phyloP scores from a whole-genome alignment of 2,113 vertebrate genomes.

The Lethenteron reissneri region DNA sequence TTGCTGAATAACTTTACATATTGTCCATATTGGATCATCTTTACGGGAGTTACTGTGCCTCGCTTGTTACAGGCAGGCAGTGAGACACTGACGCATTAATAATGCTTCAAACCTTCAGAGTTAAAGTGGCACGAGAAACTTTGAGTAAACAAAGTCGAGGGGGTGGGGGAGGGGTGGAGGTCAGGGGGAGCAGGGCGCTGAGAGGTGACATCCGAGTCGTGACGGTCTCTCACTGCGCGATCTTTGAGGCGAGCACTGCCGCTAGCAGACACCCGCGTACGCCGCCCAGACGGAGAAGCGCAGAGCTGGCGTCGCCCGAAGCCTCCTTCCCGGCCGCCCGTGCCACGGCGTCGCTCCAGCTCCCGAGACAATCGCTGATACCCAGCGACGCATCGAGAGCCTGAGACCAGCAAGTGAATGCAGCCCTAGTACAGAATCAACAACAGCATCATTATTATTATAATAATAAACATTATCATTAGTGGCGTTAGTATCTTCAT shows the following conservation, averaged over 20 bases:
- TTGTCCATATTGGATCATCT: no score
- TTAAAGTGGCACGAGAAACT: no score
- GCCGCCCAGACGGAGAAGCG: constrained; percentile 41
- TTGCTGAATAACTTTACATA: no score
- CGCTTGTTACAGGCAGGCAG: no score
- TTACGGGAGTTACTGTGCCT: no score
- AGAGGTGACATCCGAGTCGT: no score
- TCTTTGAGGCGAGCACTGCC: constrained; percentile 55
- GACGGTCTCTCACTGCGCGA: constrained; percentile 45
- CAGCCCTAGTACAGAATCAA: constrained; percentile 26
- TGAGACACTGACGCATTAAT: background rate
- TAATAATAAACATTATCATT: no score
- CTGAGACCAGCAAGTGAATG: constrained; percentile 55
- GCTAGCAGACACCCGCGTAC: constrained; percentile 73
- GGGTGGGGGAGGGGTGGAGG: no score
- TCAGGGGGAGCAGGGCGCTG: no score
- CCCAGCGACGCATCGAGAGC: constrained; percentile 51
- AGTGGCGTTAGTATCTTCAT: no score
- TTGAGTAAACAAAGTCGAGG: no score
- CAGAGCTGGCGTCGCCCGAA: constrained; percentile 26
- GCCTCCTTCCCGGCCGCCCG: constrained; percentile 2
- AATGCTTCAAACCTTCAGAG: background rate
- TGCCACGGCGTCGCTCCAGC: constrained; percentile 33
- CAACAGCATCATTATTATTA: no score
- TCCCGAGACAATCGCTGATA: constrained; percentile 28